Percentiles rank a stretch among this genome's conserved stretches.
Conservation (phyloP, 2,113 vertebrate species). For the Alligator sinensis region DNA sequence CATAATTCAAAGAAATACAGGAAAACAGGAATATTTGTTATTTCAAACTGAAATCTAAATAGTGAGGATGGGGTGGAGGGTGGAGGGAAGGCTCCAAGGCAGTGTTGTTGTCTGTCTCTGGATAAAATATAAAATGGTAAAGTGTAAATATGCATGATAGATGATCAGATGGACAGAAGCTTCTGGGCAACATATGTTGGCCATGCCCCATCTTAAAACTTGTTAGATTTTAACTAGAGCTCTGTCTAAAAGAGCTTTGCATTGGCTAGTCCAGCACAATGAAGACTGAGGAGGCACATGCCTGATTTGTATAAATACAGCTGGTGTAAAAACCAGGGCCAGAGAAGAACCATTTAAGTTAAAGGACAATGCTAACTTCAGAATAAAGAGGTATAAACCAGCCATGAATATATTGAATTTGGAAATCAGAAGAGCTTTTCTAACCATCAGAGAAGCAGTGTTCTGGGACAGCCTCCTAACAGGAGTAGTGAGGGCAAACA, state of each 20-base stretch:
- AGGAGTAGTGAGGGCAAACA: neutral
- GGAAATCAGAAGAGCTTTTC: neutral
- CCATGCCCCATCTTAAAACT: neutral
- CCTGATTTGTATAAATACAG: too few species aligned
- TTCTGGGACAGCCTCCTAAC: neutral
- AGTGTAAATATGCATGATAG: slow-evolving; percentile 35
- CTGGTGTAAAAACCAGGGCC: too few species aligned
- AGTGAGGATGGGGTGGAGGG: too few species aligned
- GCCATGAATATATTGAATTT: too few species aligned
- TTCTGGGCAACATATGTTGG: neutral
- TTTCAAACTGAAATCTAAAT: slow-evolving; percentile 41
- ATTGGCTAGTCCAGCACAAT: too few species aligned
- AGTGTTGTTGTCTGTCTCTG: slow-evolving; percentile 48
- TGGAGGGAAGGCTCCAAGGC: slow-evolving; percentile 37
- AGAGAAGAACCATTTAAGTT: too few species aligned
- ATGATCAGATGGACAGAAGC: slow-evolving; percentile 48
- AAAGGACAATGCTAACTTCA: too few species aligned
- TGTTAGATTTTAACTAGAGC: neutral
- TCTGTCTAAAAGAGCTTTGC: neutral
- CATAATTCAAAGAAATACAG: neutral
- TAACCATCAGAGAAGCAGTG: neutral
- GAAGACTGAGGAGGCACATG: too few species aligned
- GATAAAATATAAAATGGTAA: slow-evolving; percentile 39
- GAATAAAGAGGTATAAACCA: too few species aligned
- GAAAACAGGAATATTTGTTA: slow-evolving; percentile 59